Conservation (phyloP, 1,140 invertebrate genomes). For the Pygmarrhopalites habei region DNA sequence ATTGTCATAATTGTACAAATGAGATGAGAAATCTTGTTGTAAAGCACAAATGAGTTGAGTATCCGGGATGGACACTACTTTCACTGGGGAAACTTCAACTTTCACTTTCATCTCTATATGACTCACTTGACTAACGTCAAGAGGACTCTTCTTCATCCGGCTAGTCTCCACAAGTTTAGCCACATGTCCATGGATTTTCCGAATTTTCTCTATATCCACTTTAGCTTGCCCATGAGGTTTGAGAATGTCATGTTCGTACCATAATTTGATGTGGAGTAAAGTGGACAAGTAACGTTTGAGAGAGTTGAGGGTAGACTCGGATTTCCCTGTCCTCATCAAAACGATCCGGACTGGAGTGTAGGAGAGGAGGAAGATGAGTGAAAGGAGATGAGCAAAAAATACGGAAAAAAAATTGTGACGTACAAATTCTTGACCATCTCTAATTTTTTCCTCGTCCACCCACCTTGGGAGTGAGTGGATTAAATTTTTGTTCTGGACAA, state of each 20-base stretch:
- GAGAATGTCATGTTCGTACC: conserved; percentile 22
- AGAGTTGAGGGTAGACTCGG: conserved; percentile 17
- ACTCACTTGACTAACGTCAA: too few relatives aligned
- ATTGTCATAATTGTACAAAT: conserved; percentile 1
- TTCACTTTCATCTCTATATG: too few relatives aligned
- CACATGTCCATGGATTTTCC: conserved; percentile 23
- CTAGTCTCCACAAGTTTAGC: neutral
- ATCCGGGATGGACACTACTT: too few relatives aligned
- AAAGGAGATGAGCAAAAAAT: conserved; percentile 35
- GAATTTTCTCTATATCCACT: conserved; percentile 17
- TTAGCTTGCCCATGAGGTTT: conserved; percentile 3
- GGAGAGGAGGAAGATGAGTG: conserved; percentile 32
- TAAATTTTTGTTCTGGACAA: too few relatives aligned
- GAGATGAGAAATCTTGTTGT: too few relatives aligned
- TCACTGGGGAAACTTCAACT: too few relatives aligned
- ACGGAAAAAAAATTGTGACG: conserved; percentile 29
- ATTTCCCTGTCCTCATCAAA: conserved; percentile 25
- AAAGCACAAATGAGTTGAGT: too few relatives aligned
- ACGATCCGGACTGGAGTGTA: conserved; percentile 28
- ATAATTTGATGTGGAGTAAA: conserved; percentile 28
- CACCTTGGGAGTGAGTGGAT: conserved; percentile 24
- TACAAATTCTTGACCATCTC: conserved; percentile 31
- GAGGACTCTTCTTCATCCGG: too few relatives aligned
- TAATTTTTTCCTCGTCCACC: conserved; percentile 22
- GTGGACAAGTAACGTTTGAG: conserved; percentile 33